Evolutionary conservation across 2,888 invertebrate genomes (phyloP).

Genomic region (Ligdia adustata): DNA sequence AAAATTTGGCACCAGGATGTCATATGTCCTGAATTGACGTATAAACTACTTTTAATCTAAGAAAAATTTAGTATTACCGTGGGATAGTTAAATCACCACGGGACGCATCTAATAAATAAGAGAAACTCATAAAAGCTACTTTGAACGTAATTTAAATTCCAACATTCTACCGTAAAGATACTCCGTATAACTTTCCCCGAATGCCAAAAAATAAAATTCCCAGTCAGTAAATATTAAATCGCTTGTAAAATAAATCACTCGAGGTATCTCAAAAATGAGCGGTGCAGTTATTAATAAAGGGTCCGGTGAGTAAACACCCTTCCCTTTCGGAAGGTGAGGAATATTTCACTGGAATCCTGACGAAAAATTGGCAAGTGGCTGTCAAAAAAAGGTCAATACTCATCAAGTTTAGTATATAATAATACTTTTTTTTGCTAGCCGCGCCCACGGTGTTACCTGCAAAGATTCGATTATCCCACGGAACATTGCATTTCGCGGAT

Average conservation of each 20-base stretch:
- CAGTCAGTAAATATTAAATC: conserved; percentile 1
- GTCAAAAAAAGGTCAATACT: conserved; percentile 38
- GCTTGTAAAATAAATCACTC: conserved; percentile 20
- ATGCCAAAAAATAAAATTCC: conserved; percentile 16
- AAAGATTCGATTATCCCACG: too few species aligned
- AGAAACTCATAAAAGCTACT: too few species aligned
- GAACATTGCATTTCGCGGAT: too few species aligned
- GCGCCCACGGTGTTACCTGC: too few species aligned
- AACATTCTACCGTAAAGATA: not conserved
- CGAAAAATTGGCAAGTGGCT: conserved; percentile 35
- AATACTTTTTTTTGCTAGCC: too few species aligned
- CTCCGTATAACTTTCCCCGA: conserved; percentile 8
- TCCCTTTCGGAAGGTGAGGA: conserved; percentile 34
- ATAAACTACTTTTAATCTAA: too few species aligned
- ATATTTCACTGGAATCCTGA: conserved; percentile 30
- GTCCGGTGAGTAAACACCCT: conserved; percentile 24
- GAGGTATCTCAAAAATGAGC: conserved; percentile 20
- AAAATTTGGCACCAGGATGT: too few species aligned
- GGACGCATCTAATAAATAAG: too few species aligned
- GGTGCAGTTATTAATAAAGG: conserved; percentile 25
- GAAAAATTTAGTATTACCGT: too few species aligned
- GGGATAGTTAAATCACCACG: too few species aligned
- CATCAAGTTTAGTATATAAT: too few species aligned
- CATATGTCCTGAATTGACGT: too few species aligned
- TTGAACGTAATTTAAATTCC: conserved; percentile 5